A percentile compares a stretch with the other conserved stretches of the same genome.
Evolutionary conservation across 2,888 invertebrate species (phyloP).

Genomic region (Glaucopsyche alexis): DNA sequence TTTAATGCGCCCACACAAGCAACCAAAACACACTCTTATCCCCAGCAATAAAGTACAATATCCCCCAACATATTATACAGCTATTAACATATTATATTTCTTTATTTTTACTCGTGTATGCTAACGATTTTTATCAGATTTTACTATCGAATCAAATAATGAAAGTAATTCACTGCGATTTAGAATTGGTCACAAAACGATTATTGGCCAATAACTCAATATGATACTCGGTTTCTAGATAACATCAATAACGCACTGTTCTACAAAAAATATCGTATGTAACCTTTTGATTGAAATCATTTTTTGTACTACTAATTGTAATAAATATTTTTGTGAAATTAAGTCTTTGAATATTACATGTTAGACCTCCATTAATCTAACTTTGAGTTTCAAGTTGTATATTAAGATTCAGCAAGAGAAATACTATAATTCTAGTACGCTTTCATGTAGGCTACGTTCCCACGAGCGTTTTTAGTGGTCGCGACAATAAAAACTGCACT

Average conservation of each 20-base stretch:
- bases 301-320: too few relatives aligned
- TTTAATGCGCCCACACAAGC: background rate
- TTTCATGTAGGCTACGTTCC: too few relatives aligned
- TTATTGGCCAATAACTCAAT: conserved; percentile 2
- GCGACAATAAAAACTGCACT: too few relatives aligned
- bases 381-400: too few relatives aligned
- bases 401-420: too few relatives aligned
- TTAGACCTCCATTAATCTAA: too few relatives aligned
- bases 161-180: background rate
- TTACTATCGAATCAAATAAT: conserved; percentile 11
- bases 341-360: too few relatives aligned
- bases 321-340: too few relatives aligned
- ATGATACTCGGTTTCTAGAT: background rate
- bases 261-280: too few relatives aligned
- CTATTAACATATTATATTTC: conserved; percentile 15
- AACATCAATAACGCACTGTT: background rate
- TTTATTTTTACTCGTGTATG: background rate
- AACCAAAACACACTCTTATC: background rate
- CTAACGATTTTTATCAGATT: conserved; percentile 8
- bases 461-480: too few relatives aligned
- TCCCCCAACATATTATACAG: background rate
- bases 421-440: too few relatives aligned
- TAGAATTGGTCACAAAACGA: background rate
- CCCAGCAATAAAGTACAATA: background rate
- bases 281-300: too few relatives aligned